phyloP scores from a whole-genome alignment of 2,888 invertebrate species.

The Athalia cordata region DNA sequence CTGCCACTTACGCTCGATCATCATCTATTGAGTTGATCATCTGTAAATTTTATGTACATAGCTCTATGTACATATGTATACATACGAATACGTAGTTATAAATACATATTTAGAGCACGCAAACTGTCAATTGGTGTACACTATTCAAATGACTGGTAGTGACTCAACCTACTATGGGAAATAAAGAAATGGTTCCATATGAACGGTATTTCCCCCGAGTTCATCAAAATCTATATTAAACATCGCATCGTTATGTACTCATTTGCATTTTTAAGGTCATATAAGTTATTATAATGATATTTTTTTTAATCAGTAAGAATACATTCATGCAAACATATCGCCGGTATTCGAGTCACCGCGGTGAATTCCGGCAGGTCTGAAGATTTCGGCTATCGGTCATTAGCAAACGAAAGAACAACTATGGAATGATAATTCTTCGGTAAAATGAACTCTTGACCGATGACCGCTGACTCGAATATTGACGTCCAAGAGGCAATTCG shows the following conservation, averaged over 20 bases:
- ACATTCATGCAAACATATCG: background rate
- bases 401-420: background rate
- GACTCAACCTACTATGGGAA: too few species aligned
- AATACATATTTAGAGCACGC: constrained; percentile 9
- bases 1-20: constrained; percentile 16
- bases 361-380: background rate
- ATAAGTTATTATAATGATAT: background rate
- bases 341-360: constrained; percentile 15
- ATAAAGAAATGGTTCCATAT: too few species aligned
- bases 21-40: constrained; percentile 26
- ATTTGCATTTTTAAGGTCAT: too few species aligned
- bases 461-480: constrained; percentile 33
- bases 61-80: background rate
- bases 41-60: background rate
- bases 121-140: constrained; percentile 27
- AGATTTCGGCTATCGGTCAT: background rate
- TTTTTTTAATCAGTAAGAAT: background rate
- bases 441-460: background rate
- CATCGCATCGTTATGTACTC: too few species aligned
- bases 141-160: background rate
- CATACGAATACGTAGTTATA: background rate
- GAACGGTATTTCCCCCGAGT: too few species aligned
- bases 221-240: too few species aligned
- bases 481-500: constrained; percentile 52
- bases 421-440: background rate